Percentiles rank a stretch among this genome's conserved stretches.
These are phyloP conservation scores for Protophormia terraenovae DNA, from an alignment of 2,888 invertebrate species.

Conservation along the genomic window DNA sequence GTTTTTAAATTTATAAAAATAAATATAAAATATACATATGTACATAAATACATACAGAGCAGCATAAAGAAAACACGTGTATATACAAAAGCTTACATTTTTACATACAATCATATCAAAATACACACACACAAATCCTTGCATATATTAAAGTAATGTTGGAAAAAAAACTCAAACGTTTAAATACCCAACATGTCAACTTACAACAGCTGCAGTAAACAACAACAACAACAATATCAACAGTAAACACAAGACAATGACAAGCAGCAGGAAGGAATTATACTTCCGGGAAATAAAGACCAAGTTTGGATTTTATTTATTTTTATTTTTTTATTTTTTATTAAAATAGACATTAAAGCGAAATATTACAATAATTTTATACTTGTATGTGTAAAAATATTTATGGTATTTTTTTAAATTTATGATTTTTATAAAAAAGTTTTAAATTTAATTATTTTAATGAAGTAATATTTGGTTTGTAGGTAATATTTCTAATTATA, in stretches of 20 bases:
- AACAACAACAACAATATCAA: slow-evolving; percentile 40
- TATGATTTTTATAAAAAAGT: too few species aligned
- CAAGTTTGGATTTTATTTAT: too few species aligned
- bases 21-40: background rate
- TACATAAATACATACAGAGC: slow-evolving; percentile 18
- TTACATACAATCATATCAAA: too few species aligned
- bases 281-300: background rate
- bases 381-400: too few species aligned
- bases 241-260: slow-evolving; percentile 49
- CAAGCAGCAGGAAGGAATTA: slow-evolving; percentile 35
- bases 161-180: slow-evolving; percentile 17
- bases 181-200: slow-evolving; percentile 54
- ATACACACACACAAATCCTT: background rate
- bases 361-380: too few species aligned
- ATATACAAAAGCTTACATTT: background rate
- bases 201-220: slow-evolving; percentile 45
- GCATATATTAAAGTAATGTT: slow-evolving; percentile 32
- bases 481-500: too few species aligned
- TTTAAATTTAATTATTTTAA: too few species aligned
- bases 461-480: too few species aligned
- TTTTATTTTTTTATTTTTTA: too few species aligned
- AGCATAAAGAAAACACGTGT: slow-evolving; percentile 5
- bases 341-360: too few species aligned
- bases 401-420: too few species aligned
- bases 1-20: slow-evolving; percentile 48